Conservation (phyloP, 2,797 vertebrate genomes). For the Melanotaenia maccullochi region DNA sequence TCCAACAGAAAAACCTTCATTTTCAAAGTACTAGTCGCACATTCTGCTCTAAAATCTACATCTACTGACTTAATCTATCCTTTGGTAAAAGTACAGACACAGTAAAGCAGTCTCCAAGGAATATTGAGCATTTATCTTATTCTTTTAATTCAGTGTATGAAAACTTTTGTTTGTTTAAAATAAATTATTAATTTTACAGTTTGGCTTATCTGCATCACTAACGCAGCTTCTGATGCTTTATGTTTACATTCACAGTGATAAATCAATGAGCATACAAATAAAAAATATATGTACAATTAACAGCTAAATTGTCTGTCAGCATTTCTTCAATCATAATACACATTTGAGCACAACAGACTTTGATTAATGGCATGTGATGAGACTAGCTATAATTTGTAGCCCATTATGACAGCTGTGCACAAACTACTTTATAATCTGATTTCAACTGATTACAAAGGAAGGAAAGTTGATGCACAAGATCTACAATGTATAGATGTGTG, state of each 20-base stretch:
- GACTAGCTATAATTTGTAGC: constrained; percentile 12
- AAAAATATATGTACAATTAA: no score
- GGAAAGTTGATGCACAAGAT: constrained; percentile 42
- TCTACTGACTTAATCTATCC: no score
- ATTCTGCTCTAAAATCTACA: no score
- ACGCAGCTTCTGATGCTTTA: neutral
- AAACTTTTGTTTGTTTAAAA: no score
- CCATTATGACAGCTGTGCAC: constrained; percentile 7
- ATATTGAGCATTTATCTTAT: no score
- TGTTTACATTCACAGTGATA: neutral
- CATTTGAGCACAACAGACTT: constrained; percentile 13
- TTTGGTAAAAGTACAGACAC: no score
- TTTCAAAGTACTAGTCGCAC: no score
- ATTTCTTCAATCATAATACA: constrained; percentile 12
- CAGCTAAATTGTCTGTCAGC: neutral
- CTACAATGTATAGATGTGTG: constrained; percentile 1
- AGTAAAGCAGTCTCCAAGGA: no score
- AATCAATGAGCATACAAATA: neutral
- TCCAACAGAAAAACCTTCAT: no score
- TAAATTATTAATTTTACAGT: no score
- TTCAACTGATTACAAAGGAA: constrained; percentile 57
- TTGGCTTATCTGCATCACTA: neutral
- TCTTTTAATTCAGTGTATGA: no score
- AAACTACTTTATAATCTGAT: constrained; percentile 40
- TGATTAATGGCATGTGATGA: constrained; percentile 37